Evolutionary conservation across 2,797 vertebrate genomes (phyloP).

Genomic region (Pempheris klunzingeri): DNA sequence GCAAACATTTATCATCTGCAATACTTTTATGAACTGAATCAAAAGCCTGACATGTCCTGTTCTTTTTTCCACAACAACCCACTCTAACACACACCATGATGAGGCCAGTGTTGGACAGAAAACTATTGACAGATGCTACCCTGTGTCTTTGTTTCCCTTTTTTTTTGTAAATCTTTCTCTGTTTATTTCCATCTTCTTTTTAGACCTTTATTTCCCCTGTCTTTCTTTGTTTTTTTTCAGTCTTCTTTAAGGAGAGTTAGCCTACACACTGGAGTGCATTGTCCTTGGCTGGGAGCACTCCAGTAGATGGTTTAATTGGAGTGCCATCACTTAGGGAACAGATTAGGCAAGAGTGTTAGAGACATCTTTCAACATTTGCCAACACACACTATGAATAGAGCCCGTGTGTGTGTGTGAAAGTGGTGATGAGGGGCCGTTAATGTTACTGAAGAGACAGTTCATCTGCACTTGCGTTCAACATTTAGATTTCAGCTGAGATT

Average conservation of each 20-base stretch:
- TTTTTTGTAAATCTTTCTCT: not conserved
- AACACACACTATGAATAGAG: constrained; percentile 71
- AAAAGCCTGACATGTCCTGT: not conserved
- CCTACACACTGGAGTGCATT: constrained; percentile 56
- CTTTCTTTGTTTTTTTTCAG: constrained; percentile 1
- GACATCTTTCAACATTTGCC: constrained; percentile 75
- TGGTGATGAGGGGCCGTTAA: constrained; percentile 42
- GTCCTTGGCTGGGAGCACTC: constrained; percentile 59
- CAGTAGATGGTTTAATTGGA: constrained; percentile 75
- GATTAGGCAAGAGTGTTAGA: constrained; percentile 67
- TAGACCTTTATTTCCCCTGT: not conserved
- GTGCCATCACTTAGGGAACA: constrained; percentile 74
- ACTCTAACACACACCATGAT: not conserved
- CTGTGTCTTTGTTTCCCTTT: constrained; percentile 12
- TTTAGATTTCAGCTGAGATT: constrained; percentile 37
- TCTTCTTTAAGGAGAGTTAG: constrained; percentile 10
- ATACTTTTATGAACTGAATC: not conserved
- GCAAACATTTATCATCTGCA: constrained; percentile 1
- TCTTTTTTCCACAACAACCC: not conserved
- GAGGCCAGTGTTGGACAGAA: not conserved
- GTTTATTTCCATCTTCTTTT: not conserved
- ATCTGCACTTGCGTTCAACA: constrained; percentile 6
- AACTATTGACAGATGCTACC: not conserved
- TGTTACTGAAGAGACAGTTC: constrained; percentile 41
- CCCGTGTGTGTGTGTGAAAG: constrained; percentile 50